These are phyloP conservation scores for Nematolebias whitei DNA, from an alignment of 2,113 vertebrate species.

Conservation along the genomic window DNA sequence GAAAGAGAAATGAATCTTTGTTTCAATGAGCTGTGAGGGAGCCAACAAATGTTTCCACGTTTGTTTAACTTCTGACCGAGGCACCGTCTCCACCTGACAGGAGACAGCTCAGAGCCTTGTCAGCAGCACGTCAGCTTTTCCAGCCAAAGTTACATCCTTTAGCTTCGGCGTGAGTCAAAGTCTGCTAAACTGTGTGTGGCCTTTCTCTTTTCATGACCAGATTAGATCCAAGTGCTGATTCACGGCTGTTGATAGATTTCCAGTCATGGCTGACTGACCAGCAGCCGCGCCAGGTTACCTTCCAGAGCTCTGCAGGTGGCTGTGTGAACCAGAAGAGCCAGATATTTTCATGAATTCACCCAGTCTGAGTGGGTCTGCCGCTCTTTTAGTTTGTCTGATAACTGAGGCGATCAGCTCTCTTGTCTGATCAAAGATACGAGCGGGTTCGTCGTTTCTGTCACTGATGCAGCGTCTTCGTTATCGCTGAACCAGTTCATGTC, in stretches of 20 bases:
- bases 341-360: constrained; percentile 51
- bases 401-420: constrained; percentile 32
- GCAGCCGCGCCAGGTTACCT: not conserved
- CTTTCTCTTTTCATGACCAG: constrained; percentile 19
- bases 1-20: too few relatives aligned
- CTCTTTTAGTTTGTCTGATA: constrained; percentile 47
- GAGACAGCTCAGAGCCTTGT: too few relatives aligned
- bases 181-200: constrained; percentile 30
- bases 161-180: not conserved
- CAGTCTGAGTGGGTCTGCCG: not conserved
- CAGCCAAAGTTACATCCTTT: not conserved
- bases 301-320: not conserved
- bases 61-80: too few relatives aligned
- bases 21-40: too few relatives aligned
- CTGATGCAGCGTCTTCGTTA: too few relatives aligned
- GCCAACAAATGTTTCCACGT: too few relatives aligned
- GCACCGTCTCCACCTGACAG: too few relatives aligned
- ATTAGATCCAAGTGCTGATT: constrained; percentile 45
- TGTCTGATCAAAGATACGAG: constrained; percentile 39
- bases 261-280: constrained; percentile 24
- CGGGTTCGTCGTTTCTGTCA: not conserved
- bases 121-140: not conserved
- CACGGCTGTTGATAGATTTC: constrained; percentile 28
- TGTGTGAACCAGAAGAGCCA: constrained; percentile 42
- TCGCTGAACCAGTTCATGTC: not conserved